phyloP scores from a whole-genome alignment of 2,113 vertebrate species.

The Odocoileus hemionus region DNA sequence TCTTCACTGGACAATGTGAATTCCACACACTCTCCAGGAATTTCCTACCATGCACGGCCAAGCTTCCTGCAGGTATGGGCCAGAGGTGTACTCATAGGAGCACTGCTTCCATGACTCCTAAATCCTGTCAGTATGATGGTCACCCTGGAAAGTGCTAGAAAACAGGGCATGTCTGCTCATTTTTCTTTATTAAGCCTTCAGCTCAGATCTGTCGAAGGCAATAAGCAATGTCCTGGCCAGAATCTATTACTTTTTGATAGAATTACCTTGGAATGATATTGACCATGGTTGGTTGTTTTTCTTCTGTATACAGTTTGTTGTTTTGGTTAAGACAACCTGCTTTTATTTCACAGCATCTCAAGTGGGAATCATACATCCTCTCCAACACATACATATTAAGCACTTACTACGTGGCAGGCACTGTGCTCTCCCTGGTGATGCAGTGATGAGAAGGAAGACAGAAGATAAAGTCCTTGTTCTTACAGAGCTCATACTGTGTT shows the following conservation, averaged over 20 bases:
- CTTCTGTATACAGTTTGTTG: background rate
- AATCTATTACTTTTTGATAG: background rate
- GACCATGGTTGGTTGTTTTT: background rate
- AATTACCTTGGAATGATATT: background rate
- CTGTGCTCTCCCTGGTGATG: background rate
- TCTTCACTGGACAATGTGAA: background rate
- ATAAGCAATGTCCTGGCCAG: background rate
- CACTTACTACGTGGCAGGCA: background rate
- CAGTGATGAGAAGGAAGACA: background rate
- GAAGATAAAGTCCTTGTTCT: background rate
- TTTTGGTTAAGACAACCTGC: background rate
- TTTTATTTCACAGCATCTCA: background rate
- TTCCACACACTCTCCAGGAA: background rate
- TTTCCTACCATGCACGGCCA: too few species aligned
- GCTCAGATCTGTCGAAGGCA: background rate
- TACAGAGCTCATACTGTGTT: rapidly evolving
- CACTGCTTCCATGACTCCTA: background rate
- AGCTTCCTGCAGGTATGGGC: background rate
- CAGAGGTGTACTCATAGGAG: background rate
- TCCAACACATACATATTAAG: background rate
- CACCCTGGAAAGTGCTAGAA: background rate
- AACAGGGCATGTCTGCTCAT: background rate
- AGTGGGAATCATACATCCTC: background rate
- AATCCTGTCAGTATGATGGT: background rate
- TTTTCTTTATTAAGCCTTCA: background rate